Percentiles rank a stretch among this genome's conserved stretches.
These are phyloP conservation scores for Chrosomus eos DNA, from an alignment of 2,797 vertebrate species.

Conservation along the genomic window DNA sequence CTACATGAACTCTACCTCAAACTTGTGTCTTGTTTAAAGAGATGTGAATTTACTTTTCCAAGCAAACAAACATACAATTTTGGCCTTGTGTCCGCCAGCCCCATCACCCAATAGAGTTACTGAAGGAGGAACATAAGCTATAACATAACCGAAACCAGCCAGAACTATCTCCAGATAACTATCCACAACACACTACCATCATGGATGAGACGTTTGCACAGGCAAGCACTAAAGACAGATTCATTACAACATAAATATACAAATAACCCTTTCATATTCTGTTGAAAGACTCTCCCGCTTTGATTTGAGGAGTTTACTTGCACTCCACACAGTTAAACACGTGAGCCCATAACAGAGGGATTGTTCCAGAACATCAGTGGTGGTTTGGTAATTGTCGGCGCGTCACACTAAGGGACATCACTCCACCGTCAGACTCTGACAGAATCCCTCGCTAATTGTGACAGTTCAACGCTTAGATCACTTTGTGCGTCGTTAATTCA, in stretches of 20 bases:
- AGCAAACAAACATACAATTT: background rate
- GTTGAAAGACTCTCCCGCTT: background rate
- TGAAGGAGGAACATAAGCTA: background rate
- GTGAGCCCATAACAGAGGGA: conserved; percentile 21
- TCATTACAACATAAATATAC: background rate
- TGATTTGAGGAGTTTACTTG: conserved; percentile 23
- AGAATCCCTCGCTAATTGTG: conserved; percentile 62
- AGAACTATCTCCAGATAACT: background rate
- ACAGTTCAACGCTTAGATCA: conserved; percentile 69
- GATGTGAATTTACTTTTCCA: background rate
- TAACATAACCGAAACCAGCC: background rate
- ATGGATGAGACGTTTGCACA: background rate
- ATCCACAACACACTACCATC: background rate
- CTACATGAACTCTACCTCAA: background rate
- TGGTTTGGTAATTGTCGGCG: conserved; percentile 66
- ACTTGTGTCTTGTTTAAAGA: background rate
- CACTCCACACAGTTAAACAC: conserved; percentile 5
- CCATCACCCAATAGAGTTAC: background rate
- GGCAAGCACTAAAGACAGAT: background rate
- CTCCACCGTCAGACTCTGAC: conserved; percentile 49
- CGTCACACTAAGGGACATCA: conserved; percentile 46
- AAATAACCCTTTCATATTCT: background rate
- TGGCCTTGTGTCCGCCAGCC: background rate
- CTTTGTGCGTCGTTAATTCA: conserved; percentile 72
- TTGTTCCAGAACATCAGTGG: conserved; percentile 33